A percentile compares a stretch with the other conserved stretches of the same genome.
Evolutionary conservation across 1,140 invertebrate genomes (phyloP).

Genomic region (Atta cephalotes): DNA sequence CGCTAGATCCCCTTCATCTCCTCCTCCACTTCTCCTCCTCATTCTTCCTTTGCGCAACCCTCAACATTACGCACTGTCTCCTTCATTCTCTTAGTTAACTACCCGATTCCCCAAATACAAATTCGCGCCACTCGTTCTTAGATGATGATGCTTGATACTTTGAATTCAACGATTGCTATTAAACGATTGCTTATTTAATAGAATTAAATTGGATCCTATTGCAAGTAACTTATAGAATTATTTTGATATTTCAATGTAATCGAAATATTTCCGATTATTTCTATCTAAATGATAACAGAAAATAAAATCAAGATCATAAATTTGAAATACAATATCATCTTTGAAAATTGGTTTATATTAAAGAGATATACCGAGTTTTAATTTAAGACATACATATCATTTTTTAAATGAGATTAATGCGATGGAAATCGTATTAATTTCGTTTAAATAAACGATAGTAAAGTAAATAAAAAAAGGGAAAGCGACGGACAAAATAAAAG

Average conservation of each 20-base stretch:
- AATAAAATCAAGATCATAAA: not conserved
- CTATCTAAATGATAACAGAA: not conserved
- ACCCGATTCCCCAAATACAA: conserved; percentile 62
- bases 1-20: conserved; percentile 59
- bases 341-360: not conserved
- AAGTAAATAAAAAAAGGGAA: not conserved
- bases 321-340: not conserved
- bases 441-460: conserved; percentile 21
- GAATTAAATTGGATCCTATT: conserved; percentile 1
- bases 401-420: conserved; percentile 16
- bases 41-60: conserved; percentile 68
- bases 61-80: conserved; percentile 60
- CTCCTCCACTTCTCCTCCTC: conserved; percentile 51
- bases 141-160: not conserved
- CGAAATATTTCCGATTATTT: not conserved
- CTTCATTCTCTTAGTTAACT: conserved; percentile 78
- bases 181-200: not conserved
- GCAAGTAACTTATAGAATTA: not conserved
- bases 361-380: not conserved
- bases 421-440: no score
- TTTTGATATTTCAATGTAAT: not conserved
- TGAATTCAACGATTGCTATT: not conserved
- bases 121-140: conserved; percentile 64
- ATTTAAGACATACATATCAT: not conserved
- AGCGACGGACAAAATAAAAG: conserved; percentile 69